Conservation (phyloP, 2,113 vertebrate genomes). For the Rynchops niger region DNA sequence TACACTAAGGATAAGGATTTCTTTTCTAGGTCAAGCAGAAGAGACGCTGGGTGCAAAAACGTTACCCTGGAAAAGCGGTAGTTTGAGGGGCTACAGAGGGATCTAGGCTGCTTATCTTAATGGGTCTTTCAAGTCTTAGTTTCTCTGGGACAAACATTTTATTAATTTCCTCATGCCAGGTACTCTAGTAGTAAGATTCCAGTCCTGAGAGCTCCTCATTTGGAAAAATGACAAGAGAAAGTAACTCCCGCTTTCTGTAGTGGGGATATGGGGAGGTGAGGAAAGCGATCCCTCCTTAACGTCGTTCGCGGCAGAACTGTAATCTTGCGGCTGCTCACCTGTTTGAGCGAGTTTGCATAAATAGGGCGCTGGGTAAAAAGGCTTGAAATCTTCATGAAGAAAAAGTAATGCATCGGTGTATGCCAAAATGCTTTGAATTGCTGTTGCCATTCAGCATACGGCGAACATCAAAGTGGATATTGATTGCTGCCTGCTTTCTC, state of each 20-base stretch:
- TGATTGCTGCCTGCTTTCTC: background rate
- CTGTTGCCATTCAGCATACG: background rate
- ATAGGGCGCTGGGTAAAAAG: background rate
- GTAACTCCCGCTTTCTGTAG: background rate
- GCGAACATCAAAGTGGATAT: background rate
- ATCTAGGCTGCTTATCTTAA: background rate
- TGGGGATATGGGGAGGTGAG: background rate
- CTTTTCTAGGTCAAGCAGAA: constrained; percentile 42
- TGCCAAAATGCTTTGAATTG: background rate
- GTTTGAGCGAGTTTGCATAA: background rate
- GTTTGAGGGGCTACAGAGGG: background rate
- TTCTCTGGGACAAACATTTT: background rate
- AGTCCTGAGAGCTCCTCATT: background rate
- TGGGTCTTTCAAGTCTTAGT: background rate
- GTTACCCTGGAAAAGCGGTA: background rate
- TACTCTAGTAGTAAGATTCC: background rate
- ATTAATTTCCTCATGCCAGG: background rate
- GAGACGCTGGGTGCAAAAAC: background rate
- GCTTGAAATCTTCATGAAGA: background rate
- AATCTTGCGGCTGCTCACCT: background rate
- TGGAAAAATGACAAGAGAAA: background rate
- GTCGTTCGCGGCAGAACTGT: fast-evolving
- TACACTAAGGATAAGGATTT: background rate
- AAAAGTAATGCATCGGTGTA: background rate
- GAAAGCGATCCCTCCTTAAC: background rate